A percentile compares a stretch with the other conserved stretches of the same genome.
Evolutionary conservation across 1,140 invertebrate species (phyloP).

Genomic region (Nephotettix cincticeps): DNA sequence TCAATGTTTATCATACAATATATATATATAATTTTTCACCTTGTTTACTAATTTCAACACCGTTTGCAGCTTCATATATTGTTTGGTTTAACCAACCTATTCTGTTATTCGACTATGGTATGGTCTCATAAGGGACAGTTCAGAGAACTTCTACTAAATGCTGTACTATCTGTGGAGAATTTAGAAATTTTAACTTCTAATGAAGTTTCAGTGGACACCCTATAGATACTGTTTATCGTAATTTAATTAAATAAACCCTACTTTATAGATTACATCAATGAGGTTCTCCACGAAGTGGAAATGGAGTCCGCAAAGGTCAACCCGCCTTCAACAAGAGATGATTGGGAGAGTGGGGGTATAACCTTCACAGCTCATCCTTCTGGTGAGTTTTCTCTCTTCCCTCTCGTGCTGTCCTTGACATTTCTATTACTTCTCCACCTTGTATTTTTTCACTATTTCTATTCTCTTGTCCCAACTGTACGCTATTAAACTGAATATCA

Average conservation of each 20-base stretch:
- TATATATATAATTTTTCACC: too few relatives aligned
- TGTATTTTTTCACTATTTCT: background rate
- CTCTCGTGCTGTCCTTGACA: too few relatives aligned
- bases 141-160: too few relatives aligned
- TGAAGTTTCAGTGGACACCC: background rate
- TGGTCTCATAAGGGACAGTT: too few relatives aligned
- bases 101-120: too few relatives aligned
- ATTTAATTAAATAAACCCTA: background rate
- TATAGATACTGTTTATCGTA: background rate
- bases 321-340: constrained; percentile 54
- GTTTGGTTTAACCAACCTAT: too few relatives aligned
- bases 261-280: constrained; percentile 39
- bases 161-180: too few relatives aligned
- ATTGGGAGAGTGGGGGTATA: constrained; percentile 76
- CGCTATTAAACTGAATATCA: too few relatives aligned
- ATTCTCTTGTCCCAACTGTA: background rate
- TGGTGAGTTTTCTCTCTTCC: constrained; percentile 63
- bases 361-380: constrained; percentile 82
- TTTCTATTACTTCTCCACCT: constrained; percentile 30
- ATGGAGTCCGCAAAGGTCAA: constrained; percentile 59
- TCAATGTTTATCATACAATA: too few relatives aligned
- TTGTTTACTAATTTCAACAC: too few relatives aligned
- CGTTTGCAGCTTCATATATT: too few relatives aligned
- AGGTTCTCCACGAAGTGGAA: constrained; percentile 61
- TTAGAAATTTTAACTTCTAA: constrained; percentile 5